A percentile compares a stretch with the other conserved stretches of the same genome.
Conservation (phyloP, 2,113 vertebrate species). For the Paracanthobrama guichenoti region DNA sequence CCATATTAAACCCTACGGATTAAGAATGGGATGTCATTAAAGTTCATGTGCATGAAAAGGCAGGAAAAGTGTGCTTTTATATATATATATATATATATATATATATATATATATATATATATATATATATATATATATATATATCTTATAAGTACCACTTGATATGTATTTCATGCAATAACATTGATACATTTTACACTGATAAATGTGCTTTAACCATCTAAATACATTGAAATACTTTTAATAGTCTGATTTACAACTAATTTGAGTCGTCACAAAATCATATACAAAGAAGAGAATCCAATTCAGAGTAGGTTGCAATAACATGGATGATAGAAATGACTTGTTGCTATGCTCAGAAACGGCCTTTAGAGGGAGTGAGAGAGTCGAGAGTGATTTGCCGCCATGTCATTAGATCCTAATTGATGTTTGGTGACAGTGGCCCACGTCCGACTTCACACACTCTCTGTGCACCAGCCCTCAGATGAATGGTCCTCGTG, state of each 20-base stretch:
- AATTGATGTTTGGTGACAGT: constrained; percentile 68
- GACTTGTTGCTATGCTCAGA: constrained; percentile 42
- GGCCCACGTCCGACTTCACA: constrained; percentile 54
- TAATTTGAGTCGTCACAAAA: background rate
- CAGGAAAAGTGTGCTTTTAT: no score
- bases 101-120: no score
- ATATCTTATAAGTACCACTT: no score
- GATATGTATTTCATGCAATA: no score
- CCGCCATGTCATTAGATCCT: constrained; percentile 51
- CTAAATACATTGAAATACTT: no score
- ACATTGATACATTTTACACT: no score
- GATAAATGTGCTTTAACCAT: no score
- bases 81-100: no score
- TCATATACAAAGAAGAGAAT: background rate
- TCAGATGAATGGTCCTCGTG: constrained; percentile 61
- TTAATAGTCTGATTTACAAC: background rate
- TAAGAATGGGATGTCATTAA: no score
- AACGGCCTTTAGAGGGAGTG: constrained; percentile 70
- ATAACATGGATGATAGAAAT: background rate
- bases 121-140: no score
- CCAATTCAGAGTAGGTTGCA: background rate
- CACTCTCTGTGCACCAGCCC: constrained; percentile 62
- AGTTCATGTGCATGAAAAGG: no score
- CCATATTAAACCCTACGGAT: no score
- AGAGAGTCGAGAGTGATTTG: constrained; percentile 54